Conservation (phyloP, 2,797 vertebrate genomes). For the Poecilia picta region DNA sequence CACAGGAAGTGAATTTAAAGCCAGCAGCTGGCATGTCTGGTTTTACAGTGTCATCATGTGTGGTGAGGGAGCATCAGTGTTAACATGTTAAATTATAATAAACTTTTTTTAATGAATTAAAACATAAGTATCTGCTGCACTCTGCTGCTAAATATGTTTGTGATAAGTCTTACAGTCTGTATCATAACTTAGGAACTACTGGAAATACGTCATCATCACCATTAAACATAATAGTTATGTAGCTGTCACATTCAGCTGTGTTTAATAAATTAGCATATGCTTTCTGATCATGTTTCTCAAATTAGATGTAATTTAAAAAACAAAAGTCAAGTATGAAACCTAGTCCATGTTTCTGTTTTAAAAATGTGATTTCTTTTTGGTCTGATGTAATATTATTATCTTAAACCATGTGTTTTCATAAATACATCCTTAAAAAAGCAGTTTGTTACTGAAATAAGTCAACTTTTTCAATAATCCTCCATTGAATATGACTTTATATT, state of each 20-base stretch:
- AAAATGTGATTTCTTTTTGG: neutral
- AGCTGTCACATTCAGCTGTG: neutral
- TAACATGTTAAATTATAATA: neutral
- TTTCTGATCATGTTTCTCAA: neutral
- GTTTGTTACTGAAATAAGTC: neutral
- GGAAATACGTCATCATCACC: neutral
- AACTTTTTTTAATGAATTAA: neutral
- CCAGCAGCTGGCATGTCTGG: neutral
- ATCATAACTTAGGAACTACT: neutral
- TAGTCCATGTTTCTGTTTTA: neutral
- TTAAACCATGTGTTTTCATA: neutral
- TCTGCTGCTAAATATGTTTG: neutral
- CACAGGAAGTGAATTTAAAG: neutral
- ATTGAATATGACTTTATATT: neutral
- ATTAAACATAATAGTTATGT: neutral
- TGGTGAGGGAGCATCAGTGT: neutral
- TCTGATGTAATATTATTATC: neutral
- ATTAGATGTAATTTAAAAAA: neutral
- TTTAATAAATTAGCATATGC: neutral
- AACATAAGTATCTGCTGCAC: neutral
- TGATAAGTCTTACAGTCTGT: neutral
- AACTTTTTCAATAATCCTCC: neutral
- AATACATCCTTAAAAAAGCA: neutral
- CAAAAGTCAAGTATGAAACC: neutral
- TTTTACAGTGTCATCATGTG: neutral